Percentiles rank a stretch among this genome's conserved stretches.
Conservation (phyloP, 2,113 vertebrate species). For the Scortum barcoo region DNA sequence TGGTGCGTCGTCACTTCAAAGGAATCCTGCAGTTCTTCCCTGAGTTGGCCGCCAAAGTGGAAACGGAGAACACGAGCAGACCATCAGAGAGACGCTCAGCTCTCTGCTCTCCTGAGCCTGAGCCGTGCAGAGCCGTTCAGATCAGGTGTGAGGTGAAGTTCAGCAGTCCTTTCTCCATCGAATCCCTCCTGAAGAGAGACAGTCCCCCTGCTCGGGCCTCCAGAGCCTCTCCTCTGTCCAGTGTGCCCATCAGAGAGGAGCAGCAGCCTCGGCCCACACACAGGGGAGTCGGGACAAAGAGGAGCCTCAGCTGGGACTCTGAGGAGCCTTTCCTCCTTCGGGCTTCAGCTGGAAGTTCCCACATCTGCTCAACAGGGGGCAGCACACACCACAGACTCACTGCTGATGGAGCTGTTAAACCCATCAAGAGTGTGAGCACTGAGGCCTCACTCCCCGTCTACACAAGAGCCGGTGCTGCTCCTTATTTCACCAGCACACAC, state of each 20-base stretch:
- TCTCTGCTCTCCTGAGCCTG: constrained; percentile 12
- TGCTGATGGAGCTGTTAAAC: constrained; percentile 6
- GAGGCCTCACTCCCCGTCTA: constrained; percentile 10
- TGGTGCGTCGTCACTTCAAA: constrained; percentile 71
- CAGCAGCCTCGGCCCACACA: constrained; percentile 15
- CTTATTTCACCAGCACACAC: constrained; percentile 29
- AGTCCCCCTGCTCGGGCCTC: not conserved
- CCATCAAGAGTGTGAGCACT: not conserved
- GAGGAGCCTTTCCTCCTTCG: constrained; percentile 26
- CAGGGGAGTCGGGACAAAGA: not conserved
- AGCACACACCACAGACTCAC: constrained; percentile 35
- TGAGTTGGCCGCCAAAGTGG: constrained; percentile 48
- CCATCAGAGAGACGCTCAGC: not conserved
- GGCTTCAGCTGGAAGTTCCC: constrained; percentile 17
- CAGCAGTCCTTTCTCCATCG: constrained; percentile 80
- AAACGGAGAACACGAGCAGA: not conserved
- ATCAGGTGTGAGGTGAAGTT: constrained; percentile 66
- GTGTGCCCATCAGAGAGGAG: constrained; percentile 25
- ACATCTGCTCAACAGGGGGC: constrained; percentile 52
- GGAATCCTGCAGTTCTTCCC: constrained; percentile 73
- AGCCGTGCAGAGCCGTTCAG: not conserved
- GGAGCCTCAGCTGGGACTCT: constrained; percentile 43
- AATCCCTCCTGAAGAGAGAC: constrained; percentile 77
- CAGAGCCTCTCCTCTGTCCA: constrained; percentile 44
- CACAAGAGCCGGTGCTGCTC: constrained; percentile 23